phyloP scores from a whole-genome alignment of 2,888 invertebrate species.

The Dysmachus trigonus region DNA sequence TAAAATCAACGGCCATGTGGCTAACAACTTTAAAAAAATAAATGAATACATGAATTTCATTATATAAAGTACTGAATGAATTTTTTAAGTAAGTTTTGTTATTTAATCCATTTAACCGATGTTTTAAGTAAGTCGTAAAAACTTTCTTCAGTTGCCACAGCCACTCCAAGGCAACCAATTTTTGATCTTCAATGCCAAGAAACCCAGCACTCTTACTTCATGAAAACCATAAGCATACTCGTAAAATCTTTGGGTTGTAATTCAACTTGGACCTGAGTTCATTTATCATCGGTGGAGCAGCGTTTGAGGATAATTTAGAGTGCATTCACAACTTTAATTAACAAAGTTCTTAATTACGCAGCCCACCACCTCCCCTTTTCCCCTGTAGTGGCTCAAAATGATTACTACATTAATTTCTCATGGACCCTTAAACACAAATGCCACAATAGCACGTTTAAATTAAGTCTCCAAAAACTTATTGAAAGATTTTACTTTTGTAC shows the following conservation, averaged over 20 bases:
- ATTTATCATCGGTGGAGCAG: background rate
- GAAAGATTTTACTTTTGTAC: slow-evolving; percentile 46
- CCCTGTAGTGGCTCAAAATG: background rate
- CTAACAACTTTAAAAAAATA: too few relatives aligned
- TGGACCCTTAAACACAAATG: slow-evolving; percentile 41
- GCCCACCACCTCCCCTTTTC: background rate
- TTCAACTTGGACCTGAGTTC: background rate
- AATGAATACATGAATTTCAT: too few relatives aligned
- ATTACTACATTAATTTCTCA: slow-evolving; percentile 45
- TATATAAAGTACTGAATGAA: too few relatives aligned
- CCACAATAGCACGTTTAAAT: slow-evolving; percentile 29
- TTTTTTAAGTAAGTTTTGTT: too few relatives aligned
- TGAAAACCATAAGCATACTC: slow-evolving; percentile 26
- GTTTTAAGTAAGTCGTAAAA: background rate
- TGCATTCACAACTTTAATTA: slow-evolving; percentile 45
- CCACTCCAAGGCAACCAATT: background rate
- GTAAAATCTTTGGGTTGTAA: slow-evolving; percentile 18
- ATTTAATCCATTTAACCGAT: background rate
- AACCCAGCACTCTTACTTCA: slow-evolving; percentile 1
- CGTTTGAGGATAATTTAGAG: slow-evolving; percentile 10
- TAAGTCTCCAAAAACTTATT: slow-evolving; percentile 38
- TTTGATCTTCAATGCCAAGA: background rate
- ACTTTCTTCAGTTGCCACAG: background rate
- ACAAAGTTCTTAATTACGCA: slow-evolving; percentile 47
- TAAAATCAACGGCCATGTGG: too few relatives aligned